Conservation (phyloP, 2,888 invertebrate species). For the Clistopyga incitator region DNA sequence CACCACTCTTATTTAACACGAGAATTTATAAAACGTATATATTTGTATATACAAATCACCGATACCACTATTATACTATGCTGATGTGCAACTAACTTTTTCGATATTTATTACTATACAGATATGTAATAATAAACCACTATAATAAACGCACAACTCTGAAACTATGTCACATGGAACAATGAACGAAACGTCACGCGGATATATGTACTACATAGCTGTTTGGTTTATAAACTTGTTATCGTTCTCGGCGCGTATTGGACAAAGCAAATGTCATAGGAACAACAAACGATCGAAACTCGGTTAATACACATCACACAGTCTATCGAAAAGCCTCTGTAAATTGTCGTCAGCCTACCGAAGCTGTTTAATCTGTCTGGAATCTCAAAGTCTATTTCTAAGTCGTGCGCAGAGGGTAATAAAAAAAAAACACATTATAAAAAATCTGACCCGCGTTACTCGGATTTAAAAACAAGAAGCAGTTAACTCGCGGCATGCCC, state of each 20-base stretch:
- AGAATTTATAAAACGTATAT: constrained; percentile 36
- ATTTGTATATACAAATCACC: constrained; percentile 61
- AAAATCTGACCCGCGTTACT: background rate
- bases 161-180: constrained; percentile 27
- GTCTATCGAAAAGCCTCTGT: background rate
- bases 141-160: constrained; percentile 27
- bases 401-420: background rate
- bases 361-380: constrained; percentile 6
- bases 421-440: background rate
- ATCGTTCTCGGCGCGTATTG: background rate
- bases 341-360: constrained; percentile 5
- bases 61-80: constrained; percentile 59
- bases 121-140: constrained; percentile 8
- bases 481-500: background rate
- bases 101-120: constrained; percentile 10
- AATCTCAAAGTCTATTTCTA: background rate
- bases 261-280: background rate
- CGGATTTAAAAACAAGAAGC: background rate
- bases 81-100: constrained; percentile 56
- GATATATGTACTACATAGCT: background rate
- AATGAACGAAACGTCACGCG: constrained; percentile 20
- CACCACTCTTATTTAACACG: constrained; percentile 60
- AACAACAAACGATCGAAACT: constrained; percentile 9
- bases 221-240: constrained; percentile 10
- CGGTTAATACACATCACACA: constrained; percentile 14